Conservation (phyloP, 2,797 vertebrate species). For the Coreius guichenoti region DNA sequence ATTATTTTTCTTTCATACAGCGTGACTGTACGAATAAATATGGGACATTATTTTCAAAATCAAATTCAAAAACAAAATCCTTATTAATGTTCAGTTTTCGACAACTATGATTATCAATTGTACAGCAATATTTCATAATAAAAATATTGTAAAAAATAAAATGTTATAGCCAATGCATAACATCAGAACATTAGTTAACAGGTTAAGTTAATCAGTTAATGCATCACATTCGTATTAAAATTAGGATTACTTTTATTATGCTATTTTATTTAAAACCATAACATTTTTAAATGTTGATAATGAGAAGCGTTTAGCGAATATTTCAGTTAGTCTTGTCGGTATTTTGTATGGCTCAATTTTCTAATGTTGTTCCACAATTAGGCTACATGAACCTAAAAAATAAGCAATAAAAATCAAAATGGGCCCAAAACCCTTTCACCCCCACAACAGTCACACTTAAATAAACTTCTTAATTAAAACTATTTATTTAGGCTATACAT, state of each 20-base stretch:
- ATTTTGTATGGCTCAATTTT: neutral
- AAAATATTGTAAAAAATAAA: neutral
- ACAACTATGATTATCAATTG: neutral
- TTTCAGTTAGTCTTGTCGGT: neutral
- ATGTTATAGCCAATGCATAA: neutral
- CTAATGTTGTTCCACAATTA: neutral
- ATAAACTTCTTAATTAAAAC: neutral
- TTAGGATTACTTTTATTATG: neutral
- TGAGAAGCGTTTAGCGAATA: neutral
- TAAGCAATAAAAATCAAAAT: neutral
- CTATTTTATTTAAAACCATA: neutral
- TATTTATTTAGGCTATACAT: neutral
- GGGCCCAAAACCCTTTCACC: neutral
- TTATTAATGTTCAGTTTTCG: neutral
- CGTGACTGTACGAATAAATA: neutral
- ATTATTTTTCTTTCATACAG: slow-evolving; percentile 16
- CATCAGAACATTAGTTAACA: neutral
- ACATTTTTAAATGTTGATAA: neutral
- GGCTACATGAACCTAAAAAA: neutral
- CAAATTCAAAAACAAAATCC: neutral
- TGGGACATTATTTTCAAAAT: neutral
- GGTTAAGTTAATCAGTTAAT: neutral
- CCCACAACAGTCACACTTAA: neutral
- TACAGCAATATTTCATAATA: neutral
- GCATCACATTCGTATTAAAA: neutral